Percentiles rank a stretch among this genome's conserved stretches.
Evolutionary conservation across 2,888 invertebrate genomes (phyloP).

Genomic region (Amblyjoppa proteus): DNA sequence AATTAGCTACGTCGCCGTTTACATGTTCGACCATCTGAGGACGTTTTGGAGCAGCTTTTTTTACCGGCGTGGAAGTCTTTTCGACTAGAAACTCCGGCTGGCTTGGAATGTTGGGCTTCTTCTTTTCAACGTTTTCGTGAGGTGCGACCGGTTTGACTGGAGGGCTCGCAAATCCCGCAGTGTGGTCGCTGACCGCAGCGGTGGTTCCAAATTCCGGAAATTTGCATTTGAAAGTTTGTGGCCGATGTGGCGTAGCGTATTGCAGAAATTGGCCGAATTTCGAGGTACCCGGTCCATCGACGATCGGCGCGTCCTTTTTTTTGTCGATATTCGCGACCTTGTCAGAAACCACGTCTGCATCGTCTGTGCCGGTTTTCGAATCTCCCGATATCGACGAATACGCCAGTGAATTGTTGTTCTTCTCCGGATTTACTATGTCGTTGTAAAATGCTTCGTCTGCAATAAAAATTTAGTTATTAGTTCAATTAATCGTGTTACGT

Average conservation of each 20-base stretch:
- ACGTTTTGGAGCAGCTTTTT: slow-evolving; percentile 10
- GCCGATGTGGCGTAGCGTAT: neutral
- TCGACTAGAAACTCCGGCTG: neutral
- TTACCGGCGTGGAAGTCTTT: neutral
- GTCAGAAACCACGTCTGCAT: neutral
- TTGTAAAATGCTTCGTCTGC: slow-evolving; percentile 52
- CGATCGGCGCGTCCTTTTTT: neutral
- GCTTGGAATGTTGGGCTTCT: neutral
- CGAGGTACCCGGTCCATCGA: neutral
- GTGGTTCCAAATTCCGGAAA: neutral
- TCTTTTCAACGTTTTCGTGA: neutral
- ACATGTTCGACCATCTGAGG: slow-evolving; percentile 3
- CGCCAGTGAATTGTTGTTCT: slow-evolving; percentile 26
- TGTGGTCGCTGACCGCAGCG: neutral
- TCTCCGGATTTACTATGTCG: slow-evolving; percentile 31
- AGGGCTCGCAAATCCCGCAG: neutral
- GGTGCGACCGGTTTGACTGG: neutral
- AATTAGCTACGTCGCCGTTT: neutral
- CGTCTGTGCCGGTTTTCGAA: neutral
- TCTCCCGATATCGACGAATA: slow-evolving; percentile 18
- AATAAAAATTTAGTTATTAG: neutral
- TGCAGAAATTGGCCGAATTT: neutral
- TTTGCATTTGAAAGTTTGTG: neutral
- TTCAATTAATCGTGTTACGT: neutral
- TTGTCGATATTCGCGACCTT: neutral